Percentiles rank a stretch among this genome's conserved stretches.
phyloP scores from a whole-genome alignment of 2,888 invertebrate genomes.

The Fissipunctia ypsillon region DNA sequence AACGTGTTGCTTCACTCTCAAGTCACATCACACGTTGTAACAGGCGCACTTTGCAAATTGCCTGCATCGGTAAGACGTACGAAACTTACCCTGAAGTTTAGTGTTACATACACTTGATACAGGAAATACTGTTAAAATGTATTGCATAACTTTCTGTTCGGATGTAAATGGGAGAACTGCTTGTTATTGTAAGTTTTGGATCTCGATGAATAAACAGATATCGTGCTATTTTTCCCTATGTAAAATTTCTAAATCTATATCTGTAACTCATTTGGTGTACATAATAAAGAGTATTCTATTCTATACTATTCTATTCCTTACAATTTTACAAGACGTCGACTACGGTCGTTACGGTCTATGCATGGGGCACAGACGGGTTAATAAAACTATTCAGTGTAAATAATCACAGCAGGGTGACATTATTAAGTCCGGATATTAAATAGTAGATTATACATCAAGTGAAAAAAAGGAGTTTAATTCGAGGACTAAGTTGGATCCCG shows the following conservation, averaged over 20 bases:
- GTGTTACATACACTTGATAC: neutral
- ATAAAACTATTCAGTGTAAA: neutral
- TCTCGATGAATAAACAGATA: too few relatives aligned
- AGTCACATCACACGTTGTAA: constrained; percentile 41
- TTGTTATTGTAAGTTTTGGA: neutral
- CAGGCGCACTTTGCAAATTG: constrained; percentile 54
- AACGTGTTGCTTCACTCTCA: constrained; percentile 33
- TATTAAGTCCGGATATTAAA: neutral
- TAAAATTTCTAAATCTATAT: too few relatives aligned
- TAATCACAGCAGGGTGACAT: neutral
- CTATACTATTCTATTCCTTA: too few relatives aligned
- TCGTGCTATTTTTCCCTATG: too few relatives aligned
- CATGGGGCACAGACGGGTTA: neutral
- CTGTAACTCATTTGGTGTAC: too few relatives aligned
- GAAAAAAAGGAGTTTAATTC: too few relatives aligned
- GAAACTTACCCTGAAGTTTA: constrained; percentile 27
- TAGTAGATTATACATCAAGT: too few relatives aligned
- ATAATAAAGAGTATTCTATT: too few relatives aligned
- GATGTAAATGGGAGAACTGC: neutral
- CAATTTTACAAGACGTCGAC: neutral
- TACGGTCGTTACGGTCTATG: too few relatives aligned
- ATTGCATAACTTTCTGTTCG: neutral
- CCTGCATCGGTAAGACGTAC: constrained; percentile 24
- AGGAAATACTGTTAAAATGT: neutral
- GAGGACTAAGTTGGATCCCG: too few relatives aligned